Evolutionary conservation across 2,797 vertebrate species (phyloP), one percentile per base, ranked within the genome.

Genomic region (Cossypha niveicapilla): DNA sequence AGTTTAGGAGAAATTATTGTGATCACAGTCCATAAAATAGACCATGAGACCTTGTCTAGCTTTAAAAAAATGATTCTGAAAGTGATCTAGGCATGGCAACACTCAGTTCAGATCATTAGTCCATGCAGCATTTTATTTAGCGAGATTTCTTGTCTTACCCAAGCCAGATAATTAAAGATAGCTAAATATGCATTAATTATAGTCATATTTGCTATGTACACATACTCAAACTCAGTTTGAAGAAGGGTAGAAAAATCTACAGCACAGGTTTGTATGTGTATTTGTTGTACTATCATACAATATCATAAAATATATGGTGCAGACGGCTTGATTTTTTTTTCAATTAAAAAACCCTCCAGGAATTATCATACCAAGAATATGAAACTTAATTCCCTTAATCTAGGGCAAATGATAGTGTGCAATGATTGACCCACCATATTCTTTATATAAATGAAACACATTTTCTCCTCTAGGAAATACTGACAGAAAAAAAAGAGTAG

Each of bases 241-340:
- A 56, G 28, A 68, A 72, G 7, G 4, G 11, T 18, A 73, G 34
- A 72, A 85, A 71, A 75, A 62, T 37, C 41, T 13, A n/a, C 17
- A 50, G 53, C 32, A 18, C 34, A 60, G 21, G 25, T 71, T 37
- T 56, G 1, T 41, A 23, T 22, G 7, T 56, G 8, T 44, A 21
- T 61, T 65, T 68, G 13, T 34, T 79, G 15, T n/a, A 32, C 2
- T 47, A 19, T 39, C 25, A 47, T 30, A 35, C 7, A 42, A 42
- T 54, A 37, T 10, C 11, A 25, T 35, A 8, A 53, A 60, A 45
- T 21, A 32, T 14, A 30, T 14, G 24, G 10, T 32, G 28, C 23
- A 75, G 32, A 32, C 0, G 0, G 6, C 13, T 28, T 24, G 18
- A 9, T 25, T 32, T 24, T 18, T 37, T 37, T n/a, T 32, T n/a